Percentiles rank a stretch among this genome's conserved stretches.
These are phyloP conservation scores for Dolichomitus sp. DNA, from an alignment of 2,888 invertebrate genomes.

Conservation along the genomic window DNA sequence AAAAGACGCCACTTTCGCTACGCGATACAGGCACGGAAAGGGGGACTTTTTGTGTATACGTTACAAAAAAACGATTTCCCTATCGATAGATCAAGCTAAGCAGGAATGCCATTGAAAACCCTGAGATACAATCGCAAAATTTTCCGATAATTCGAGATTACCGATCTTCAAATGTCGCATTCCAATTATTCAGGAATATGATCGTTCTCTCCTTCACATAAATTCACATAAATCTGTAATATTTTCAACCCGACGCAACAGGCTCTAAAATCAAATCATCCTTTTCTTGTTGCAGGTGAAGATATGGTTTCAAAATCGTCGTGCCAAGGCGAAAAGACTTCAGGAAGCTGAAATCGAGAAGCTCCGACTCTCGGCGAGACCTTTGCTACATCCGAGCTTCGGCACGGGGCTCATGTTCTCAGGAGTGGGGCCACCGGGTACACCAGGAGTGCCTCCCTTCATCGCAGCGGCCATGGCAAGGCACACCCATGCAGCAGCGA, in stretches of 20 bases:
- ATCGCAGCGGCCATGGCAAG: conserved; percentile 89
- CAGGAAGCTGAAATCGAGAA: conserved; percentile 99
- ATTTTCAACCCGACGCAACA: not conserved
- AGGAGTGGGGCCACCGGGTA: conserved; percentile 89
- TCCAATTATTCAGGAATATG: too few relatives aligned
- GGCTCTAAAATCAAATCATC: conserved; percentile 5
- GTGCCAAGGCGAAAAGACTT: conserved; percentile 98
- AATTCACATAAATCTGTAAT: too few relatives aligned
- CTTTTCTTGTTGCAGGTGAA: conserved; percentile 89
- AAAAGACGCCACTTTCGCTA: not conserved
- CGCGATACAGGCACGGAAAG: not conserved
- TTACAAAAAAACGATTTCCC: not conserved
- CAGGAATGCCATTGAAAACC: not conserved
- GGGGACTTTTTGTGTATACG: not conserved
- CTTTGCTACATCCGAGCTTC: conserved; percentile 92
- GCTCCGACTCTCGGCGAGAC: conserved; percentile 93
- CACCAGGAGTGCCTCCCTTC: conserved; percentile 88
- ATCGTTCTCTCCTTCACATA: too few relatives aligned
- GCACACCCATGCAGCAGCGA: conserved; percentile 87
- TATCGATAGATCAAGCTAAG: not conserved
- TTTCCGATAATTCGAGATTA: not conserved
- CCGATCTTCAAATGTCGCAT: too few relatives aligned
- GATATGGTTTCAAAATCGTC: conserved; percentile 92
- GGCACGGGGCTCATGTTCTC: conserved; percentile 88
- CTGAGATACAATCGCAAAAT: not conserved